Conservation (phyloP, 2,888 invertebrate species). For the Norana najaformis region DNA sequence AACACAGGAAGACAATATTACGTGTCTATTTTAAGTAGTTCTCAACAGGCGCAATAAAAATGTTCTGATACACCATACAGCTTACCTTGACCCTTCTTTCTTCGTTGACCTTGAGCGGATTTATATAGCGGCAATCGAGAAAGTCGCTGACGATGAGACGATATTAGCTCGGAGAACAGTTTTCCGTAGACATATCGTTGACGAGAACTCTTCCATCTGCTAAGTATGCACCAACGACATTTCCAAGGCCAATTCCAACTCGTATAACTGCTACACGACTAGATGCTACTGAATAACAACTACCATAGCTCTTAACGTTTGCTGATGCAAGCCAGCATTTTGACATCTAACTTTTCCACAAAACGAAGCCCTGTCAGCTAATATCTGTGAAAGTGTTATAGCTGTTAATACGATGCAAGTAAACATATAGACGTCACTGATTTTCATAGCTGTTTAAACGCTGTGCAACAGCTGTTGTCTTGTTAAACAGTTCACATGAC, state of each 20-base stretch:
- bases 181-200: background rate
- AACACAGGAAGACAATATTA: no score
- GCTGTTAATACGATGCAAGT: no score
- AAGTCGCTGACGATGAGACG: background rate
- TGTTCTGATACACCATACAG: background rate
- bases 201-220: background rate
- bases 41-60: background rate
- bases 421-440: no score
- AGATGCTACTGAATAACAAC: background rate
- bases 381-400: background rate
- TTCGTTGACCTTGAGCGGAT: background rate
- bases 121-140: no score
- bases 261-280: background rate
- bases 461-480: background rate
- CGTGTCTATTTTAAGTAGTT: no score
- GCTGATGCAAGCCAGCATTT: background rate
- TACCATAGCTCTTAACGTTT: background rate
- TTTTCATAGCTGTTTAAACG: background rate
- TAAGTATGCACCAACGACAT: no score
- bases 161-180: background rate
- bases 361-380: no score
- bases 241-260: background rate
- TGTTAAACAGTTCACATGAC: no score
- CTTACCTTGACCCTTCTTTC: background rate
- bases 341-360: background rate